Evolutionary conservation across 2,113 vertebrate genomes (phyloP), one percentile per base, ranked within the genome.

Genomic region (Odontesthes bonariensis): DNA sequence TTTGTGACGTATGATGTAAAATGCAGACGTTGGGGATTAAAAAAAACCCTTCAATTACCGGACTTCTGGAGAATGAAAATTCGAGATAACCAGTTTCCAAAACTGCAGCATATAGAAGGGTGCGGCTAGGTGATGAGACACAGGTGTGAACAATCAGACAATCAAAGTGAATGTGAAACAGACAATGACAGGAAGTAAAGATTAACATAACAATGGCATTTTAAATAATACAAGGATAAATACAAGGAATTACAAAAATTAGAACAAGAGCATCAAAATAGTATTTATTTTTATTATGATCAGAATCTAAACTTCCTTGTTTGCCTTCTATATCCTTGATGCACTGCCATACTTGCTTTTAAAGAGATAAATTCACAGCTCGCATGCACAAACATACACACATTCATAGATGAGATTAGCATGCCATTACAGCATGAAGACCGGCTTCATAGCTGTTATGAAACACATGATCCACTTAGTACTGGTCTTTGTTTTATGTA

Each of bases 401-500:
- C 19, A 57, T 8, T 6, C 8, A 69, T 31, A 17, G 27, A 69
- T 32, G 27, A 59, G 63, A 67, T 70, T 22, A 54, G 35, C 22
- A 40, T 63, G 51, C 35, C 57, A 46, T 65, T 46, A 53, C 40
- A 65, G 66, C 65, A 77, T 69, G 31, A 5, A 51, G 54, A 70
- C 56, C 32, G 12, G 22, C n/a, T 71, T 20, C 22, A 35, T n/a
- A 57, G 40, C 62, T 65, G 14, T 13, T 54, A 55, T 54, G 23
- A 64, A 38, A 44, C 44, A 64, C 71, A 80, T 81, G 61, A 74
- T 73, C 53, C 64, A 73, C 71, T 77, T 74, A 10, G 31, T 32
- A 3, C 44, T 71, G 67, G 53, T 58, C 71, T 83, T 75, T 64
- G 67, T 81, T 85, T 81, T 22, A 75, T 75, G 68, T 75, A 51